Evolutionary conservation across 2,888 invertebrate species (phyloP).

Genomic region (Acronicta aceris): DNA sequence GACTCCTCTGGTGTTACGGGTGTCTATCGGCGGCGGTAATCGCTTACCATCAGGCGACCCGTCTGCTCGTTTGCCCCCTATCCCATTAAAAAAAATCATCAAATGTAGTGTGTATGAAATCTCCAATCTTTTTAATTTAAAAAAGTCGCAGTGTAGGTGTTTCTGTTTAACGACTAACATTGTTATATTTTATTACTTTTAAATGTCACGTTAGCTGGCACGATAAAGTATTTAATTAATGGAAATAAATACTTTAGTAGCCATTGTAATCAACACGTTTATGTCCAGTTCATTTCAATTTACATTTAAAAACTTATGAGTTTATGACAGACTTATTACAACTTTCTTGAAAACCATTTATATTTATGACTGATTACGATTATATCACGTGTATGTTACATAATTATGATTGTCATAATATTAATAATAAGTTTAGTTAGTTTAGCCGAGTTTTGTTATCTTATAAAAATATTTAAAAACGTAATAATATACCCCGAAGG

Average conservation of each 20-base stretch:
- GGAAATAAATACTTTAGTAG: conserved; percentile 8
- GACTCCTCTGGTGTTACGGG: too few species aligned
- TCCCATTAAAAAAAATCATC: too few species aligned
- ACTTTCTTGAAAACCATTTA: background rate
- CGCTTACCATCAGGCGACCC: too few species aligned
- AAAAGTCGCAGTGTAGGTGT: background rate
- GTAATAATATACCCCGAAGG: too few species aligned
- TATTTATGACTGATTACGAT: background rate
- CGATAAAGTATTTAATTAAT: conserved; percentile 7
- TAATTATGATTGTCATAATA: too few species aligned
- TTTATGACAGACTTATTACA: background rate
- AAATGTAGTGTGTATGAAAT: too few species aligned
- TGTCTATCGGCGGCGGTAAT: too few species aligned
- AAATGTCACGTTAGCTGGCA: conserved; percentile 2
- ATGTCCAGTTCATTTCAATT: background rate
- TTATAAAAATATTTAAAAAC: too few species aligned
- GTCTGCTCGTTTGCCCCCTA: too few species aligned
- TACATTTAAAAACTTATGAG: background rate
- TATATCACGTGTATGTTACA: background rate
- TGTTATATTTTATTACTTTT: conserved; percentile 23
- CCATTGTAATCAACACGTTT: background rate
- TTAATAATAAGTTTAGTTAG: too few species aligned
- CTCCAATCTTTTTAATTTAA: too few species aligned
- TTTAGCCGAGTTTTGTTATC: too few species aligned
- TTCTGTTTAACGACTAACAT: conserved; percentile 3